These are phyloP conservation scores for Gila robusta DNA, from an alignment of 2,797 vertebrate genomes.

Conservation along the genomic window DNA sequence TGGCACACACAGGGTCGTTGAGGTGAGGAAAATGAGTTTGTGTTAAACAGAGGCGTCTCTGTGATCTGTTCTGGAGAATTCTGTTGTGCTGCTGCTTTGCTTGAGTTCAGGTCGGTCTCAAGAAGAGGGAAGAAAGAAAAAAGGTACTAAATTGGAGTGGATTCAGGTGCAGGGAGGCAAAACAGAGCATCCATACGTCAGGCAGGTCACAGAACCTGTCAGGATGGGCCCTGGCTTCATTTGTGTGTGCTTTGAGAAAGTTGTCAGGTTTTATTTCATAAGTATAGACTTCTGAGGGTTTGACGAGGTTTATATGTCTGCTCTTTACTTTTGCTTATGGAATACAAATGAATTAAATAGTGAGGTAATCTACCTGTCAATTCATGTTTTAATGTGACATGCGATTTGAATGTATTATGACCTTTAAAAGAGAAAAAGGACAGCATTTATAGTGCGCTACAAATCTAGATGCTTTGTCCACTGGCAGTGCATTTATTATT, in stretches of 20 bases:
- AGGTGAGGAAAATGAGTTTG: slow-evolving; percentile 53
- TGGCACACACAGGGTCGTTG: slow-evolving; percentile 22
- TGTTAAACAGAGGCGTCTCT: slow-evolving; percentile 55
- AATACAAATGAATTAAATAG: neutral
- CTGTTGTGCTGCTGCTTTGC: slow-evolving; percentile 1
- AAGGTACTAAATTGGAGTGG: slow-evolving; percentile 43
- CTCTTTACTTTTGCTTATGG: slow-evolving; percentile 6
- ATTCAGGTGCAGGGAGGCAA: slow-evolving; percentile 31
- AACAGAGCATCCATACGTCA: slow-evolving; percentile 22
- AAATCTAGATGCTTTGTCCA: slow-evolving; percentile 17
- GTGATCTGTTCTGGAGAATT: slow-evolving; percentile 47
- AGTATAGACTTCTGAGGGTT: neutral
- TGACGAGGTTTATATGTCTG: slow-evolving; percentile 7
- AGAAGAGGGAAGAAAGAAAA: slow-evolving; percentile 22
- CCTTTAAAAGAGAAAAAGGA: slow-evolving; percentile 37
- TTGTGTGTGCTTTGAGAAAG: slow-evolving; percentile 16
- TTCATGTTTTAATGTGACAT: slow-evolving; percentile 13
- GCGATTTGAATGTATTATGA: slow-evolving; percentile 47
- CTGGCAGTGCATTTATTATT: slow-evolving; percentile 39
- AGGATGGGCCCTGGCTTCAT: slow-evolving; percentile 6
- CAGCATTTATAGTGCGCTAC: neutral
- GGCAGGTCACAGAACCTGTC: slow-evolving; percentile 5
- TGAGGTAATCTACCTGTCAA: slow-evolving; percentile 16
- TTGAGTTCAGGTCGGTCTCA: slow-evolving; percentile 27
- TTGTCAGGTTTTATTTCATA: slow-evolving; percentile 30